phyloP scores from a whole-genome alignment of 1,140 invertebrate species.

The Lysiphlebus fabarum region DNA sequence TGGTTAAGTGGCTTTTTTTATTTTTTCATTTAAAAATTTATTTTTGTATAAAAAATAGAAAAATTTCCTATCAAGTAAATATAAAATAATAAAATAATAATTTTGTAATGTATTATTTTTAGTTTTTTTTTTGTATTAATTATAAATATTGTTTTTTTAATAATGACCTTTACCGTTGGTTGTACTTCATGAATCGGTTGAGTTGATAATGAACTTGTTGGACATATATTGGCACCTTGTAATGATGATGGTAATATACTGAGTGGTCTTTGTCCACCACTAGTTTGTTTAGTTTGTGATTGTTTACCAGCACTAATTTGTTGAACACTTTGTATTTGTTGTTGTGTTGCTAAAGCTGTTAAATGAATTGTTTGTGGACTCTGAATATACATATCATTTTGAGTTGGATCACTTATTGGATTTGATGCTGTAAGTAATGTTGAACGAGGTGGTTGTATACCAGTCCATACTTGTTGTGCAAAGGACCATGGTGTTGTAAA shows the following conservation, averaged over 20 bases:
- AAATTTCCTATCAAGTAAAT: conserved; percentile 9
- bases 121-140: conserved; percentile 21
- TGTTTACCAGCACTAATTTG: conserved; percentile 51
- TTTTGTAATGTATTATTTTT: conserved; percentile 7
- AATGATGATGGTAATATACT: conserved; percentile 66
- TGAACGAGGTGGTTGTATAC: conserved; percentile 63
- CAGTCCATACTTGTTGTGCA: conserved; percentile 65
- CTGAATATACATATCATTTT: conserved; percentile 86
- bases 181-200: conserved; percentile 68
- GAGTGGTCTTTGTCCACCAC: conserved; percentile 57
- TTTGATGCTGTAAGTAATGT: conserved; percentile 66
- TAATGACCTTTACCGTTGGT: conserved; percentile 53
- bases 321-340: conserved; percentile 56
- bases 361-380: conserved; percentile 66
- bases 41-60: neutral
- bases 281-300: conserved; percentile 54
- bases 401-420: conserved; percentile 71
- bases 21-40: conserved; percentile 1
- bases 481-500: conserved; percentile 59
- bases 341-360: conserved; percentile 54
- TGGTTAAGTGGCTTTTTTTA: conserved; percentile 1
- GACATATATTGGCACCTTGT: conserved; percentile 61
- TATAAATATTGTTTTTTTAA: conserved; percentile 31
- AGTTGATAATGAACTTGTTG: conserved; percentile 73
- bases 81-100: conserved; percentile 1